phyloP scores from a whole-genome alignment of 1,140 invertebrate species.

The Agraylea sexmaculata region DNA sequence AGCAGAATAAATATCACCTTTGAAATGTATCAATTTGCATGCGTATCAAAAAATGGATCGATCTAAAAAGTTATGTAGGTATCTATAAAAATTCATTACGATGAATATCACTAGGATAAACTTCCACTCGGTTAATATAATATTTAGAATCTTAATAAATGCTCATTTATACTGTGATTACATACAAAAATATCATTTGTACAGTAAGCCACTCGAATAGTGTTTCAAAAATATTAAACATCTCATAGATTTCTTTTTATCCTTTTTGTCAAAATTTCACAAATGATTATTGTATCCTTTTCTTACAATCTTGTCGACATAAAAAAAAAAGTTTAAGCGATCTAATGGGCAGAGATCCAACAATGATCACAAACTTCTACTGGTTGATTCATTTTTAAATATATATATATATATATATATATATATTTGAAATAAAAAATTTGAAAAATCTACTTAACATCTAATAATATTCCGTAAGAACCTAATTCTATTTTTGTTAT shows the following conservation, averaged over 20 bases:
- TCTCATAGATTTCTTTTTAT: slow-evolving; percentile 4
- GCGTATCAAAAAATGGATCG: no score
- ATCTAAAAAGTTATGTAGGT: no score
- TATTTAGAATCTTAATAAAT: no score
- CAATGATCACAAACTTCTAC: slow-evolving; percentile 20
- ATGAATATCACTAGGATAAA: no score
- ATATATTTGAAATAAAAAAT: slow-evolving; percentile 34
- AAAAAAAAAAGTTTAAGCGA: slow-evolving; percentile 17
- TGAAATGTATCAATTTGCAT: no score
- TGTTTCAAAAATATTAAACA: neutral
- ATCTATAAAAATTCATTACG: no score
- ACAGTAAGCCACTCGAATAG: slow-evolving; percentile 10
- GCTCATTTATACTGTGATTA: no score
- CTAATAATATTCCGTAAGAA: slow-evolving; percentile 30
- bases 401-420: slow-evolving; percentile 22
- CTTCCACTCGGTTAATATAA: no score
- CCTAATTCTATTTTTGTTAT: slow-evolving; percentile 28
- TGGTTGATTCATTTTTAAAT: slow-evolving; percentile 23
- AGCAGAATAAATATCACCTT: no score
- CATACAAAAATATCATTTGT: slow-evolving; percentile 17
- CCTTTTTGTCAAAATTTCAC: slow-evolving; percentile 26
- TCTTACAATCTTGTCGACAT: slow-evolving; percentile 24
- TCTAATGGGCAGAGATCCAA: slow-evolving; percentile 22
- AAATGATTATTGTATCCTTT: slow-evolving; percentile 31
- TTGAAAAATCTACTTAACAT: slow-evolving; percentile 44